Evolutionary conservation across 2,113 vertebrate genomes (phyloP).

Genomic region (Eubucco bourcierii): DNA sequence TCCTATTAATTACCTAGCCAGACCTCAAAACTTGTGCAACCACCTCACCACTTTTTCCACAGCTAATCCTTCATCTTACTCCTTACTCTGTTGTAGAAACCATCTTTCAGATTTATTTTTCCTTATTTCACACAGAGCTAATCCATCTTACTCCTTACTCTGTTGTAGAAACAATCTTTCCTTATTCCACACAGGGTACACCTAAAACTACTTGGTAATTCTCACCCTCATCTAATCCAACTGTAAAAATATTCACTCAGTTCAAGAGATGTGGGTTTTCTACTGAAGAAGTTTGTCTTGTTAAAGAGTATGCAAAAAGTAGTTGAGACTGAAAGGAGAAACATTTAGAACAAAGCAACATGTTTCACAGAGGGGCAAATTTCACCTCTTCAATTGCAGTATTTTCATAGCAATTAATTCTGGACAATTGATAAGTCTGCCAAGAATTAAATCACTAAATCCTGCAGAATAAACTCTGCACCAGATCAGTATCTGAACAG

Average conservation of each 20-base stretch:
- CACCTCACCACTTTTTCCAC: neutral
- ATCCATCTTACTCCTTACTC: neutral
- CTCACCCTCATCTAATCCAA: neutral
- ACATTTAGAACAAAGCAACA: neutral
- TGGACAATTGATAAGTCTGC: conserved; percentile 36
- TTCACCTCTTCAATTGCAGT: neutral
- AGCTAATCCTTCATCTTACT: neutral
- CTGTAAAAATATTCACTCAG: neutral
- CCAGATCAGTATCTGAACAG: neutral
- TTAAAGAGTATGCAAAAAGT: neutral
- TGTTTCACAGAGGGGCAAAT: neutral
- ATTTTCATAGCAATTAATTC: conserved; percentile 52
- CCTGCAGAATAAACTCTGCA: conserved; percentile 36
- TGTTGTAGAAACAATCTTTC: neutral
- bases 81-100: neutral
- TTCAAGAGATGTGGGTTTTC: neutral
- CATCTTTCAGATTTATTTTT: neutral
- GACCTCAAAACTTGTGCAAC: conserved; percentile 42
- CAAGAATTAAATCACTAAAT: conserved; percentile 36
- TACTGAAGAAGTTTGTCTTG: neutral
- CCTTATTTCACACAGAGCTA: neutral
- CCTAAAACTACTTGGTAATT: neutral
- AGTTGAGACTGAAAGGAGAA: rapidly evolving
- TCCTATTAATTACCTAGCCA: conserved; percentile 38
- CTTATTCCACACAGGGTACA: neutral